These are phyloP conservation scores for Lithophane semibrunnea DNA, from an alignment of 2,888 invertebrate genomes.

Conservation along the genomic window DNA sequence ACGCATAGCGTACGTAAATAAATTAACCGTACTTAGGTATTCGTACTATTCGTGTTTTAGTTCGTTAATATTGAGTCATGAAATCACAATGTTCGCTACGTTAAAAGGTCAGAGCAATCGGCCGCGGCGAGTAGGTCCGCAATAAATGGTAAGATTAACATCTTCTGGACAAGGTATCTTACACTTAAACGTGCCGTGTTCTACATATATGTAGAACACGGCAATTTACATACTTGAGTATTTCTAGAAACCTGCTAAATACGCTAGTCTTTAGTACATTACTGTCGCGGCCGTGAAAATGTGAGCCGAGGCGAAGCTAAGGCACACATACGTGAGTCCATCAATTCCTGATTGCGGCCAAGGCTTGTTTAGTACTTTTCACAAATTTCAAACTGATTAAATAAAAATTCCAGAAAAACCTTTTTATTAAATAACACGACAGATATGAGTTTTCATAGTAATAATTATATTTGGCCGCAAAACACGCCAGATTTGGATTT, in stretches of 20 bases:
- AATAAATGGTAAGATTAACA: constrained; percentile 1
- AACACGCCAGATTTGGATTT: too few relatives aligned
- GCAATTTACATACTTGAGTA: not conserved
- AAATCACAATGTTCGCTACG: constrained; percentile 1
- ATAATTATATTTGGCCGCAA: too few relatives aligned
- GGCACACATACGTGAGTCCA: too few relatives aligned
- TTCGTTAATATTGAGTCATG: not conserved
- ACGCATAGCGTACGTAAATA: not conserved
- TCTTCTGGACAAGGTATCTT: not conserved
- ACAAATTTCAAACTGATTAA: too few relatives aligned
- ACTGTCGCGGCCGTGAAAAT: too few relatives aligned
- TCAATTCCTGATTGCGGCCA: too few relatives aligned
- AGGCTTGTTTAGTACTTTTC: too few relatives aligned
- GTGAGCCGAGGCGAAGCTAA: too few relatives aligned
- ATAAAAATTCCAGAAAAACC: too few relatives aligned
- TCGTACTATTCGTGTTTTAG: not conserved
- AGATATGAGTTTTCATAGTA: too few relatives aligned
- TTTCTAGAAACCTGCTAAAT: not conserved
- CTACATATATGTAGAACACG: not conserved
- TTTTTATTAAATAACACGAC: too few relatives aligned
- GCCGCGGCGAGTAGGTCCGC: not conserved
- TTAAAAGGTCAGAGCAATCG: not conserved
- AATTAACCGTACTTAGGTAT: not conserved
- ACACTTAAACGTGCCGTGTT: not conserved
- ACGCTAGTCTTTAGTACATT: not conserved